Evolutionary conservation across 1,140 invertebrate genomes (phyloP).

Genomic region (Bombus breviceps): DNA sequence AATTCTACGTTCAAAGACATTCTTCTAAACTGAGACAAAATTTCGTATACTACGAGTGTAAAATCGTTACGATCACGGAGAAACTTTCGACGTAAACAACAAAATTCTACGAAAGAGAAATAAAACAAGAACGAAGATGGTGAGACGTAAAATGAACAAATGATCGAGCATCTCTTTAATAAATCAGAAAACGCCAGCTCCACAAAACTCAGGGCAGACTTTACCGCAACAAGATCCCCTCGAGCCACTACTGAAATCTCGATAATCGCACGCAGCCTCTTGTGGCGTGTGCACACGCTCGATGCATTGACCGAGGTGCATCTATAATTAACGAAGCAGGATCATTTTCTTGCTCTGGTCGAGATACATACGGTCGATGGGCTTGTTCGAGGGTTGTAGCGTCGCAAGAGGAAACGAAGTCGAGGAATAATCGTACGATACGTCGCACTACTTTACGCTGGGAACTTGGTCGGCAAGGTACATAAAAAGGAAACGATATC

Average conservation of each 20-base stretch:
- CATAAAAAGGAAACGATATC: slow-evolving; percentile 9
- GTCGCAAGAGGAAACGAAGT: background rate
- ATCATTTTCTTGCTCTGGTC: slow-evolving; percentile 3
- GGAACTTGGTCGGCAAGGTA: background rate
- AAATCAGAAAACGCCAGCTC: background rate
- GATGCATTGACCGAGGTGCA: slow-evolving; percentile 1
- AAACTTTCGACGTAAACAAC: background rate
- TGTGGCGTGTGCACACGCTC: background rate
- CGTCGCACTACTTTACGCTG: background rate
- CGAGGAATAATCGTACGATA: background rate
- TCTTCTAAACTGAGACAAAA: background rate
- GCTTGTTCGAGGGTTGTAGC: background rate
- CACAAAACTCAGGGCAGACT: background rate
- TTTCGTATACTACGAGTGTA: background rate
- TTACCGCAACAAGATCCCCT: background rate
- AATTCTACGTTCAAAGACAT: background rate
- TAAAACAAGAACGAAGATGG: background rate
- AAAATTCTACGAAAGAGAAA: too few relatives aligned
- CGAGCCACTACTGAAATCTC: slow-evolving; percentile 19
- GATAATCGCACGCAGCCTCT: slow-evolving; percentile 11
- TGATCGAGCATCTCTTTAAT: background rate
- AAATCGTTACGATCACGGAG: background rate
- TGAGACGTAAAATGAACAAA: background rate
- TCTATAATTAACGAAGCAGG: slow-evolving; percentile 18
- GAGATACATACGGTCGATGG: background rate